Evolutionary conservation across 2,113 vertebrate species (phyloP).

Genomic region (Lates calcarifer): DNA sequence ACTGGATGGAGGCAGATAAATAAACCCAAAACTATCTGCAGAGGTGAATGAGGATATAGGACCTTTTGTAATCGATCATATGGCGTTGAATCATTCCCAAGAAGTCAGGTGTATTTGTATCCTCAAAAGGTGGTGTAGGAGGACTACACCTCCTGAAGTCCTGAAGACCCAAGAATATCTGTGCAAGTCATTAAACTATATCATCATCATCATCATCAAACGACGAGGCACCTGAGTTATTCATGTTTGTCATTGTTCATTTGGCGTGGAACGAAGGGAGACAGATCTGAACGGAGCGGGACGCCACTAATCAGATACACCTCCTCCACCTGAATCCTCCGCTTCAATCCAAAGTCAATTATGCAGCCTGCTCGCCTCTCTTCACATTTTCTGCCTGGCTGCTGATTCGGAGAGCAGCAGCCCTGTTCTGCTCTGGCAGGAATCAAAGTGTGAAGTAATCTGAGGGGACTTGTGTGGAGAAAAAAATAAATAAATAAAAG

Average conservation of each 20-base stretch:
- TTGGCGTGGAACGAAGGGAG: conserved; percentile 44
- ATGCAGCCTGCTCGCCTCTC: conserved; percentile 50
- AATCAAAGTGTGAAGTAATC: conserved; percentile 68
- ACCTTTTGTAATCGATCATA: no score
- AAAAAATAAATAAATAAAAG: neutral
- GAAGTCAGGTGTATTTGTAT: no score
- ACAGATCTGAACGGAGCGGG: conserved; percentile 45
- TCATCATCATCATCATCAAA: conserved; percentile 51
- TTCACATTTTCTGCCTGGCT: conserved; percentile 64
- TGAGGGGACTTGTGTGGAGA: conserved; percentile 53
- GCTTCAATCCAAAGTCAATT: conserved; percentile 65
- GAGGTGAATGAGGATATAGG: no score
- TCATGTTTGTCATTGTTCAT: conserved; percentile 52
- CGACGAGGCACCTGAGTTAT: conserved; percentile 25
- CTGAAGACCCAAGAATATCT: neutral
- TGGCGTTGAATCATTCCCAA: no score
- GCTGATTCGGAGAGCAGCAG: conserved; percentile 51
- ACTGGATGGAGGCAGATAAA: no score
- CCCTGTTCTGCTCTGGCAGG: conserved; percentile 36
- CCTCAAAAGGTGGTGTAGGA: no score
- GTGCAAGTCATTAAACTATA: conserved; percentile 36
- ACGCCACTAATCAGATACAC: conserved; percentile 59
- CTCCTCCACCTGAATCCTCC: conserved; percentile 56
- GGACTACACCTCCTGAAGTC: no score
- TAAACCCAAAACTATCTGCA: no score